Percentiles rank a stretch among this genome's conserved stretches.
Evolutionary conservation across 2,797 vertebrate species (phyloP).

Genomic region (Gouania willdenowi): DNA sequence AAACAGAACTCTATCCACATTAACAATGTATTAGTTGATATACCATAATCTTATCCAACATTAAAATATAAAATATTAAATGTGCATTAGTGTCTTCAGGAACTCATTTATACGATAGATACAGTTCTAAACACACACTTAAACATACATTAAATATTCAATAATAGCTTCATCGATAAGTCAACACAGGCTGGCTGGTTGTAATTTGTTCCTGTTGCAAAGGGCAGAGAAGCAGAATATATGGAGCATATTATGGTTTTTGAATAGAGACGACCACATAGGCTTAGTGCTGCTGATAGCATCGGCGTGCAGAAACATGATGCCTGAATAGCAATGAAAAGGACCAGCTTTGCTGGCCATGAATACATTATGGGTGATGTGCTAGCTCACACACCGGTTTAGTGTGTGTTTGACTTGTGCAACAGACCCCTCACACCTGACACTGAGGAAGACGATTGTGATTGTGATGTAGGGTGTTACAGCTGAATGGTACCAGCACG

Average conservation of each 20-base stretch:
- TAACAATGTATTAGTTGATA: too few species aligned
- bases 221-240: constrained; percentile 31
- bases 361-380: constrained; percentile 28
- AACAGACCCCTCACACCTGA: constrained; percentile 13
- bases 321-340: constrained; percentile 40
- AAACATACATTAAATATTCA: constrained; percentile 24
- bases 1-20: too few species aligned
- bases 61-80: too few species aligned
- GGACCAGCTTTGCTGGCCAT: constrained; percentile 17
- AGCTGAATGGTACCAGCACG: constrained; percentile 1
- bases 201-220: constrained; percentile 38
- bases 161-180: constrained; percentile 12
- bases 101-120: constrained; percentile 27
- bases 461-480: constrained; percentile 24
- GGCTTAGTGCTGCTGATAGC: constrained; percentile 46
- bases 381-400: background rate
- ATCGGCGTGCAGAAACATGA: constrained; percentile 47
- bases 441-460: constrained; percentile 24
- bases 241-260: constrained; percentile 23
- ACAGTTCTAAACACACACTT: constrained; percentile 10
- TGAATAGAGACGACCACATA: constrained; percentile 41
- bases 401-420: background rate
- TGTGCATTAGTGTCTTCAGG: too few species aligned
- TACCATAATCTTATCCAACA: too few species aligned
- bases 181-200: constrained; percentile 6